Conservation (phyloP, 2,113 vertebrate genomes). For the Myrmecophaga tridactyla region DNA sequence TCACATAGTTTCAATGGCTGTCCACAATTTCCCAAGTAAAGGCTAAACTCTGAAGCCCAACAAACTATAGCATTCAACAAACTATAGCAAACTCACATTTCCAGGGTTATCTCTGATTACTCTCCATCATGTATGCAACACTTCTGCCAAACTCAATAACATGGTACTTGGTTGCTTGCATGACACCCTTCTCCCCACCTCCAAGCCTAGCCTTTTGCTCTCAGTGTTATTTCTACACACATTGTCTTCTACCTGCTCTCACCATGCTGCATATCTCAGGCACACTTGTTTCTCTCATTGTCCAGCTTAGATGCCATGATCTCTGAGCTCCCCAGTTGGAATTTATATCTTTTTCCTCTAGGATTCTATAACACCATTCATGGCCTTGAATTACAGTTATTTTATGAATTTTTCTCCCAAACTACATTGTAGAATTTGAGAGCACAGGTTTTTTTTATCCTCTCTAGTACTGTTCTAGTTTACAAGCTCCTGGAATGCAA, state of each 20-base stretch:
- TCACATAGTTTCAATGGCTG: neutral
- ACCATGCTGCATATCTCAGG: neutral
- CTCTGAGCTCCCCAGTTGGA: neutral
- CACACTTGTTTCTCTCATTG: fast-evolving
- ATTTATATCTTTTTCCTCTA: neutral
- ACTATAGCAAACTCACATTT: neutral
- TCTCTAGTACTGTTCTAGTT: neutral
- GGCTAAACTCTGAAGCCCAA: neutral
- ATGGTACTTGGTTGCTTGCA: no score
- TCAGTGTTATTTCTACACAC: neutral
- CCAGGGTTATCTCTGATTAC: neutral
- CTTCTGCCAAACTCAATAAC: neutral
- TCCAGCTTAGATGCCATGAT: neutral
- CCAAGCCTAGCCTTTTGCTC: neutral
- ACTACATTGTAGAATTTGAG: neutral
- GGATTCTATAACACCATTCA: neutral
- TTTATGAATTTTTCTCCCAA: neutral
- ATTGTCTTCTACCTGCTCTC: neutral
- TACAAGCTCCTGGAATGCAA: no score
- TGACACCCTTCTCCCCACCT: fast-evolving
- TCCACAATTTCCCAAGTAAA: neutral
- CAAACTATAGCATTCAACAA: no score
- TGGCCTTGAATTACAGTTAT: neutral
- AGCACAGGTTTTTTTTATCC: neutral
- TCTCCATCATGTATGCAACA: fast-evolving